Evolutionary conservation across 2,797 vertebrate genomes (phyloP), one percentile per base, ranked within the genome.

Genomic region (Ctenochaetus hawaiiensis): DNA sequence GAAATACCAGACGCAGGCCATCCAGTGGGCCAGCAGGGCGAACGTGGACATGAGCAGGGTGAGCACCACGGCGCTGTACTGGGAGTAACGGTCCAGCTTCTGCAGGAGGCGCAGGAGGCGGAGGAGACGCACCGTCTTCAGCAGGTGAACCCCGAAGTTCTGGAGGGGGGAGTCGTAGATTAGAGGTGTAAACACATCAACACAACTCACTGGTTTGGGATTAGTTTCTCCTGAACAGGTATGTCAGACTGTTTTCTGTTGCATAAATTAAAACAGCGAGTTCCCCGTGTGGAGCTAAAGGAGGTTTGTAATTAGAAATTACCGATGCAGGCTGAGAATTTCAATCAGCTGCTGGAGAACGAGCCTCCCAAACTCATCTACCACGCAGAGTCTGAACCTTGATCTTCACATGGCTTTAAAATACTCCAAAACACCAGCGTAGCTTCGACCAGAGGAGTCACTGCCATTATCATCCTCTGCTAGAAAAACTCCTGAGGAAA

Each of bases 1-100:
- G 92, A 98, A 96, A 30, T 98, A 99, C 98, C 98, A 99, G 87
- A 98, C 87, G 6, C 98, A 99, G n/a, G 98, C 97, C 96, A 99
- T 96, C 98, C 98, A 99, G 88, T 99, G 98, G 4, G 96, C 98
- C 20, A 99, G 94, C 84, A 99, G 95, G 0, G 97, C 97, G 4
- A 99, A 99, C 41, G 97, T 96, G 13, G 97, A 98, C 97, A 97
- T 99, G 79, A 99, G 97, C 67, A 99, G 92, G 0, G 97, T 98
- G 68, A 99, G 96, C 61, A 99, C 97, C 95, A 99, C 96, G 0
- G 98, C 97, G 1, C 98, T 98, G 95, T 98, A 98, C 95, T 99
- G 98, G 0, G 98, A 99, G 94, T 99, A 99, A 0, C 97, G 96
- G 61, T 99, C 98, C 93, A 99, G 90, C 93, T 98, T 99, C 95